Evolutionary conservation across 1,140 invertebrate species (phyloP), one percentile per base, ranked within the genome.

Genomic region (Drosophila littoralis): DNA sequence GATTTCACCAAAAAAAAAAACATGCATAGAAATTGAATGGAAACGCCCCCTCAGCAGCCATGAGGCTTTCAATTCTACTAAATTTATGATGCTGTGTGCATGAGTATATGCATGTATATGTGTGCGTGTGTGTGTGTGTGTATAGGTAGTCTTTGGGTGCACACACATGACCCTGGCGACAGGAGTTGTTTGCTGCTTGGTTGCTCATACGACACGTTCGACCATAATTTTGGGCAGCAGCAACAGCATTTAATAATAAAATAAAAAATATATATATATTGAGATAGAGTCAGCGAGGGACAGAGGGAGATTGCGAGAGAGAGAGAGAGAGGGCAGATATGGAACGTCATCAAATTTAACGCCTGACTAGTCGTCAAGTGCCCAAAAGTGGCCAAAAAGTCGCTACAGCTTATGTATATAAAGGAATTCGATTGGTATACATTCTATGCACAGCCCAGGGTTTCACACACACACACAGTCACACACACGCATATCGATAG

Each of bases 271-370:
- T 58, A 45, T 48, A 38, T 59, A 45, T 58, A 52, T 38, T 17
- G 22, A 55, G 55, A 52, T 42, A 51, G 22, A 35, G 40, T 54
- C 22, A 42, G 50, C 66, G 63, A 40, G n/a, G 0, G 8, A 12
- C 5, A 52, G 22, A 28, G 45, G 13, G 1, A 35, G 52, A 64
- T 66, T 42, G 33, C 10, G 17, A n/a, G 42, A 42, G 42, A 8
- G n/a, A 9, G 40, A 40, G 32, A 12, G 50, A 46, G 40, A 71
- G 65, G 69, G 68, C 70, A 79, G 74, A 71, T 81, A 78, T 81
- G 69, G 82, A 75, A 82, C 75, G 66, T 72, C 79, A 85, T 81
- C 82, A 85, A 86, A 85, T 85, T 86, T 86, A 81, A 50, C 82
- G 82, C 79, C 66, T 57, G 75, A 86, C 52, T 85, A 68, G 79